Evolutionary conservation across 2,113 vertebrate genomes (phyloP), one percentile per base, ranked within the genome.

Genomic region (Paracanthobrama guichenoti): DNA sequence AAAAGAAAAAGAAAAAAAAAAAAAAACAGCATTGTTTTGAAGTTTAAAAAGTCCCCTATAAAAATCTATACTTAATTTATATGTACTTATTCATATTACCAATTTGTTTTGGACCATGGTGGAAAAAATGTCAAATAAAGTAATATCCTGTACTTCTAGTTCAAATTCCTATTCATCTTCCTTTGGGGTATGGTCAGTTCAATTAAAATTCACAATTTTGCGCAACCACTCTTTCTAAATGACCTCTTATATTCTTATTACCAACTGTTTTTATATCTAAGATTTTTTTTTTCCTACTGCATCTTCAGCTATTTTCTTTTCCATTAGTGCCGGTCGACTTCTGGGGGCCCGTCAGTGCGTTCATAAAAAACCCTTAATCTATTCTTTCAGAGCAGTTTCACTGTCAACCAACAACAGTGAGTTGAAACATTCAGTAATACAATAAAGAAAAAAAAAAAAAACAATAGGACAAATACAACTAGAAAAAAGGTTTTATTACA

Each of bases 151-250:
- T 53, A 35, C 66, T 69, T 69, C 31, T 20, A 69, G 31, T 22
- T 18, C 18, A 69, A 39, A 69, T 69, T 69, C 9, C 31, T 12
- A 22, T 20, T 39, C 16, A 39, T 39, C 18, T 20, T 39, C 18
- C 31, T 22, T 6, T 67, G 14, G 28, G 18, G 28, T 67, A 13
- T 66, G 16, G 31, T 39, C 7, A 39, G 4, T 10, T 39, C 7
- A 39, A 10, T 10, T 35, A 16, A 35, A 67, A 35, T 67, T 10
- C 16, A 35, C 64, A 39, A 39, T 39, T 67, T 67, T 35, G 14
- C 7, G 20, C 31, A 67, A 35, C 16, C 26, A 50, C 11, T 86
- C 42, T 80, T 81, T 84, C 26, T 75, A 53, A 81, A 82, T 50
- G 0, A 35, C 4, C 35, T 74, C 48, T 76, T 69, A 69, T 4